Percentiles rank a stretch among this genome's conserved stretches.
These are phyloP conservation scores for Clamator glandarius DNA, from an alignment of 2,797 vertebrate species.

Conservation along the genomic window DNA sequence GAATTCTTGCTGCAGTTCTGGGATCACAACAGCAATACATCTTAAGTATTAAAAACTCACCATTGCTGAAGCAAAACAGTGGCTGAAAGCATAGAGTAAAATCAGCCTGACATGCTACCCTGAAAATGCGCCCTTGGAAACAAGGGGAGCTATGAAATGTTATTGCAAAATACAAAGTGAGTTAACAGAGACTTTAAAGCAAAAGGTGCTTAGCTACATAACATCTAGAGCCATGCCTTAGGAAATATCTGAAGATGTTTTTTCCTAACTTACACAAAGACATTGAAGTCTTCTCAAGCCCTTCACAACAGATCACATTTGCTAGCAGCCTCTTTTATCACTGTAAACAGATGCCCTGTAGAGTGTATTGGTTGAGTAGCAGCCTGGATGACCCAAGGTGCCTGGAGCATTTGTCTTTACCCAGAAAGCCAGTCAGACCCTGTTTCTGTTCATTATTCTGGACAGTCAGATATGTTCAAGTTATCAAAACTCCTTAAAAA, in stretches of 20 bases:
- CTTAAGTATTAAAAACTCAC: background rate
- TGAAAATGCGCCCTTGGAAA: background rate
- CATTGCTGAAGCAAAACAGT: background rate
- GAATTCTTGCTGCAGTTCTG: background rate
- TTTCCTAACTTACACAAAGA: background rate
- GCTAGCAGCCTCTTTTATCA: background rate
- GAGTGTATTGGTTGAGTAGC: background rate
- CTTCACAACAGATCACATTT: background rate
- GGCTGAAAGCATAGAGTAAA: background rate
- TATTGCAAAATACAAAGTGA: background rate
- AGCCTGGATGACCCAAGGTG: background rate
- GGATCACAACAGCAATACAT: background rate
- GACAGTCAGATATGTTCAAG: background rate
- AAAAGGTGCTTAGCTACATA: background rate
- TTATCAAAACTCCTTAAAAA: background rate
- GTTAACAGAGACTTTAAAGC: background rate
- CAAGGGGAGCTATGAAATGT: background rate
- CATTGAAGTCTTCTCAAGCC: background rate
- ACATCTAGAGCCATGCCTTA: background rate
- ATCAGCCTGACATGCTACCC: background rate
- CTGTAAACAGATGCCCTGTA: background rate
- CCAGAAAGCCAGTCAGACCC: background rate
- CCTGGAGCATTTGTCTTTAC: background rate
- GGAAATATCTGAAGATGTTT: background rate
- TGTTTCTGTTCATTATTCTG: background rate